Base-by-base conservation (phyloP, 2,888 invertebrate species). In the Stenodema calcarata region DNA sequence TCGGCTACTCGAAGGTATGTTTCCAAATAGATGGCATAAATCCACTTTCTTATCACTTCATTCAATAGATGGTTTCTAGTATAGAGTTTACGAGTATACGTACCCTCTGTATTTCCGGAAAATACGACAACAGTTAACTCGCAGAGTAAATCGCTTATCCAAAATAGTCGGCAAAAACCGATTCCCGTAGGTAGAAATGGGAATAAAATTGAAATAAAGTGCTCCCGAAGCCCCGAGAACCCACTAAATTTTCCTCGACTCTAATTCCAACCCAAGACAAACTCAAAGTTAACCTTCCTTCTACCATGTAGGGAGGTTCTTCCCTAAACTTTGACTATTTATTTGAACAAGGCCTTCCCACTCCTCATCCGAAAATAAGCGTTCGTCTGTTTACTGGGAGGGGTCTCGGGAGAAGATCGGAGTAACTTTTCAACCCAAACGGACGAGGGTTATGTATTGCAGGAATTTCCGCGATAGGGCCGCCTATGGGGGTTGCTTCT, bases 371-470 rank as follows among this genome's bases (percentile, higher is more conserved):
- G 11, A 23, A 62, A 62, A 62, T 62, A 62, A 62, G 62, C n/a
- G 73, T n/a, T 41, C 41, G 35, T 75, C 73, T 75, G 73, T 75
- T 75, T 75, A 75, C 73, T 2, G 30, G 35, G 73, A 28, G 9
- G 73, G 73, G 41, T 14, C 41, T 75, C 27, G 4, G 62, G 73
- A 18, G 18, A 75, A 41, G 73, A 41, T 41, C 30, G 73, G 73
- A 75, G 73, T 35, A 75, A 75, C 73, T 75, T 75, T 75, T 41
- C 73, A 75, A 75, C 73, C 73, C 62, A 62, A 62, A 62, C 62
- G 62, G 62, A 62, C 62, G 73, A 41, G 35, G 73, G 73, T 75
- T 75, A 75, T 75, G 73, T 75, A 75, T 75, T 75, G 73, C 73
- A 75, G 73, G 73, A 75, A 75, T 75, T 75, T 75, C 73, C 73